Evolutionary conservation across 2,797 vertebrate genomes (phyloP).

Genomic region (Nyctalus aviator): DNA sequence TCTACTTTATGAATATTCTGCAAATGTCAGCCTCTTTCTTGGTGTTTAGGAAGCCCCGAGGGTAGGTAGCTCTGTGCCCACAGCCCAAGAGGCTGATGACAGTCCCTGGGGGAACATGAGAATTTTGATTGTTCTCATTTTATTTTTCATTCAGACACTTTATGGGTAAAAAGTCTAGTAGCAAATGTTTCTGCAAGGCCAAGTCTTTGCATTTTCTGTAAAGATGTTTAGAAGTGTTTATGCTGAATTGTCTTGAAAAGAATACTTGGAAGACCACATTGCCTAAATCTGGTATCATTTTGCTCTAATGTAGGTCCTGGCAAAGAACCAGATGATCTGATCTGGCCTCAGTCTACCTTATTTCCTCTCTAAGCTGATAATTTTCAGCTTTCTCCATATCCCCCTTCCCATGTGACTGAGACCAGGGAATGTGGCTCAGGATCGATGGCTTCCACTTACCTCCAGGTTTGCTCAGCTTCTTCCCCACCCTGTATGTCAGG

Average conservation of each 20-base stretch:
- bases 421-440: background rate
- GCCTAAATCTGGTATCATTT: conserved; percentile 40
- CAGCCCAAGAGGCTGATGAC: background rate
- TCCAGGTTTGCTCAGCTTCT: background rate
- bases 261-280: background rate
- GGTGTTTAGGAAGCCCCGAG: background rate
- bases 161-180: background rate
- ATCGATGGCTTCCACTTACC: background rate
- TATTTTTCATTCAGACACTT: background rate
- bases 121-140: background rate
- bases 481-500: no score
- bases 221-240: conserved; percentile 73
- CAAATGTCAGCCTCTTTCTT: background rate
- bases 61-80: background rate
- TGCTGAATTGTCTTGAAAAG: conserved; percentile 50
- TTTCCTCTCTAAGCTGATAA: background rate
- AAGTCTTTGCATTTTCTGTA: conserved; percentile 45
- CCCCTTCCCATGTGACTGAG: background rate
- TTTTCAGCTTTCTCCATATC: background rate
- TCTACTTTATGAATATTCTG: background rate
- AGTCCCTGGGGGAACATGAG: background rate
- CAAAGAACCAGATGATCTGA: conserved; percentile 7
- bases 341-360: conserved; percentile 43
- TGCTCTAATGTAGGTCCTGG: conserved; percentile 64
- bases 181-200: conserved; percentile 33